Evolutionary conservation across 1,140 invertebrate genomes (phyloP), one percentile per base, ranked within the genome.

Genomic region (Eurosta solidaginis): DNA sequence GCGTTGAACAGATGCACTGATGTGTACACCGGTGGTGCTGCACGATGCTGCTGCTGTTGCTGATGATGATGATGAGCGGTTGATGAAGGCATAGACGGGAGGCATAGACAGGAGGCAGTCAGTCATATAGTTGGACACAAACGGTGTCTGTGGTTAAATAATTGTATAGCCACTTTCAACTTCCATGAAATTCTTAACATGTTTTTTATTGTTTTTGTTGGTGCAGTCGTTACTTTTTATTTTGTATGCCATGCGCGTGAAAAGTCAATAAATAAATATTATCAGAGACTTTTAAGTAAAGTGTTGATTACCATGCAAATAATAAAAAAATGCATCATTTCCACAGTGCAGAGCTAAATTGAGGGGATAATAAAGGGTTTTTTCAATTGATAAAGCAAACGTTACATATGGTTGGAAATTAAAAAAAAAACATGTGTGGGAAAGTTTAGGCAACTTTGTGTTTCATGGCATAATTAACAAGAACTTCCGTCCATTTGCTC

Each of bases 251-350:
- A 68, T 40, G 40, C 17, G 59, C 59, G 59, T 68, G 59, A 40
- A 68, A 68, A 68, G 59, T 68, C 59, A 68, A 68, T 29, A 68
- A 68, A 68, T 68, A 68, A 42, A 40, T 40, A 40, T n/a, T 68
- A 33, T 68, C 59, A 68, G 59, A 20, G n/a, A 20, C 33, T 36
- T 17, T 40, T 68, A 20, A 40, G 14, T 20, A n/a, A 68, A 68
- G 59, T 68, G 59, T 68, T 68, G 59, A 68, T 68, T 54, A 49
- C 7, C n/a, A n/a, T n/a, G n/a, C n/a, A n/a, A n/a, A n/a, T n/a
- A n/a, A n/a, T 9, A 49, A 1, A 49, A 20, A 49, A 17, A 22
- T 47, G 45, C 45, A 1, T 47, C 3, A n/a, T 47, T 3, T n/a
- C 12, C n/a, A 14, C 45, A 14, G 14, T 47, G 45, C n/a, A 17